Evolutionary conservation across 2,888 invertebrate genomes (phyloP), one percentile per base, ranked within the genome.

Genomic region (Dasypogon diadema): DNA sequence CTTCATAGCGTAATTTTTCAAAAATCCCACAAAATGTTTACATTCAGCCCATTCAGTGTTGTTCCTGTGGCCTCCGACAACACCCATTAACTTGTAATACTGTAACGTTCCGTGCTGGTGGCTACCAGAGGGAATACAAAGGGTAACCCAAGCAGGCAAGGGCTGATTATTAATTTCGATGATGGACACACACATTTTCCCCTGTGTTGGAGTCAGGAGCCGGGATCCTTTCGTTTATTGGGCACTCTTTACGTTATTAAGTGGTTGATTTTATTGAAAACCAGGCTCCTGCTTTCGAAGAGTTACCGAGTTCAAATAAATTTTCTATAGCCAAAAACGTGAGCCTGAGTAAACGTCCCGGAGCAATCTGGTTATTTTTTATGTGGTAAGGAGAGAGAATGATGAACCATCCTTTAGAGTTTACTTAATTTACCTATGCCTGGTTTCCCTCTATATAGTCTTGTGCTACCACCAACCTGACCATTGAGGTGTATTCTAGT

Each of bases 1-100:
- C 42, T 24, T 22, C 48, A 42, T 14, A 46, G 65, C 48, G 65
- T 65, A 48, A 65, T 65, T 65, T 65, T 65, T 65, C 48, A 65
- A 65, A 42, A 65, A 48, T 48, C 14, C 16, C 46, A 16, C 24
- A 65, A 48, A 65, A 65, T 65, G 65, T 65, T 65, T 65, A 48
- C 65, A 48, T 65, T 46, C 24, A 65, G 6, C 65, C 65, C 65
- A 48, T 26, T 65, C 48, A 16, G 14, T 26, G 65, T 37, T 60
- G 37, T 24, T 65, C n/a, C 46, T 42, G 48, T 26, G 48, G 26
- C 12, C 56, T 26, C 56, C 3, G 56, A 22, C 26, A 26, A 24
- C 56, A 24, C 5, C 56, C 56, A 56, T 56, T 24, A 56, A 56
- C 56, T 12, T 51, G 21, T n/a, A 12, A 30, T 30, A 12, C 42